Conservation (phyloP, 2,888 invertebrate genomes). For the Agriotes lineatus region DNA sequence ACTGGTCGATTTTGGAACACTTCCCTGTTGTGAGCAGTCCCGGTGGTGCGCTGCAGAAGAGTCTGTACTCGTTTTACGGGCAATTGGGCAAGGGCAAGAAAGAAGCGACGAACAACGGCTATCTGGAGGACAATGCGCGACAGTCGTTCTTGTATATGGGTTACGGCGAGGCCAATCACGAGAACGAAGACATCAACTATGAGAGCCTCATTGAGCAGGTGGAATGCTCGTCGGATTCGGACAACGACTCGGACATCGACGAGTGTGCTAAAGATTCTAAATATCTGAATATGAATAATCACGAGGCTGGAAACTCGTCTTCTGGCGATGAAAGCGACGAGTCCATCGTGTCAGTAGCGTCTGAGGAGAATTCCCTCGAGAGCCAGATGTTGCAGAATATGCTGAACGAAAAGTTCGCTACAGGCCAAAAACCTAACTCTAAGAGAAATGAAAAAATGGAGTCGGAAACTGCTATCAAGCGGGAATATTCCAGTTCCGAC, state of each 20-base stretch:
- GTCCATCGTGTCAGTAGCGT: slow-evolving; percentile 21
- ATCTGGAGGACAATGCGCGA: background rate
- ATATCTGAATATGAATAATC: too few species aligned
- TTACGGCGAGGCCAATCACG: background rate
- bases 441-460: background rate
- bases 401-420: slow-evolving; percentile 44
- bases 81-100: slow-evolving; percentile 38
- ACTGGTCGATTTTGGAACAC: slow-evolving; percentile 56
- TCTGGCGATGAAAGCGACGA: slow-evolving; percentile 35
- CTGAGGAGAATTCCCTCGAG: slow-evolving; percentile 50
- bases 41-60: background rate
- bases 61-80: background rate
- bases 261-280: slow-evolving; percentile 47
- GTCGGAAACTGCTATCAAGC: background rate
- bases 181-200: slow-evolving; percentile 57
- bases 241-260: slow-evolving; percentile 46
- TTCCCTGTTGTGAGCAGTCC: background rate
- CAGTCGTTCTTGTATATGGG: slow-evolving; percentile 5
- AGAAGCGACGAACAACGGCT: slow-evolving; percentile 45
- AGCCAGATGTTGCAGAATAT: slow-evolving; percentile 48
- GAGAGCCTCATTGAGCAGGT: slow-evolving; percentile 61
- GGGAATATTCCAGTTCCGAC: slow-evolving; percentile 33
- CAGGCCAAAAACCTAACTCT: background rate
- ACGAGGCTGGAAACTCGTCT: slow-evolving; percentile 16
- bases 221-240: slow-evolving; percentile 50